Evolutionary conservation across 2,797 vertebrate species (phyloP).

Genomic region (Tapirus indicus): DNA sequence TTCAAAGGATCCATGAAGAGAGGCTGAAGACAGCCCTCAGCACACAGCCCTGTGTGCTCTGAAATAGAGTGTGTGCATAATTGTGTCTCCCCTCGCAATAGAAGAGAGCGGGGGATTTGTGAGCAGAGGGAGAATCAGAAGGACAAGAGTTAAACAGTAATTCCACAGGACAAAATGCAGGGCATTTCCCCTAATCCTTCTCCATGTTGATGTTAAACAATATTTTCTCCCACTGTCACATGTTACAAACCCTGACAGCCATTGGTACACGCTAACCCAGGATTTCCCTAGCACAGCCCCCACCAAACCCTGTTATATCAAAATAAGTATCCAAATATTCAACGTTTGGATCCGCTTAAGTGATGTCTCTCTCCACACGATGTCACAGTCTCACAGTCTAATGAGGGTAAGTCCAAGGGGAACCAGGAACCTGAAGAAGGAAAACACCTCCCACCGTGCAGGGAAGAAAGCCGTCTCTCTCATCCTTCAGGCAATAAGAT

Average conservation of each 20-base stretch:
- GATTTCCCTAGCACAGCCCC: background rate
- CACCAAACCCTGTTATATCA: background rate
- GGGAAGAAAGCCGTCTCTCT: background rate
- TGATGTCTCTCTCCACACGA: background rate
- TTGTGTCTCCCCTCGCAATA: background rate
- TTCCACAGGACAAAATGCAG: background rate
- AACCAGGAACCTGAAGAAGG: background rate
- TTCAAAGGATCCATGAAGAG: constrained; percentile 49
- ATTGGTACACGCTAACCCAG: fast-evolving
- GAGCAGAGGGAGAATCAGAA: background rate
- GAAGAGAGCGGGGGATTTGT: background rate
- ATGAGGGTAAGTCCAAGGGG: background rate
- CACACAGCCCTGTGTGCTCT: background rate
- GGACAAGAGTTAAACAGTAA: background rate
- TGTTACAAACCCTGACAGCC: background rate
- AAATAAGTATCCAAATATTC: constrained; percentile 23
- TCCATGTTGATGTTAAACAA: background rate
- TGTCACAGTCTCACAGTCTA: background rate
- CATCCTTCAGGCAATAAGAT: background rate
- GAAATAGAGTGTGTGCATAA: background rate
- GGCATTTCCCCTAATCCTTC: background rate
- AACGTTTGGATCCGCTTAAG: fast-evolving
- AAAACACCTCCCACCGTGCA: background rate
- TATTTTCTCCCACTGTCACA: background rate
- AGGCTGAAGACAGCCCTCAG: constrained; percentile 22